Evolutionary conservation across 1,140 invertebrate species (phyloP), one percentile per base, ranked within the genome.

Genomic region (Drosophila tani): DNA sequence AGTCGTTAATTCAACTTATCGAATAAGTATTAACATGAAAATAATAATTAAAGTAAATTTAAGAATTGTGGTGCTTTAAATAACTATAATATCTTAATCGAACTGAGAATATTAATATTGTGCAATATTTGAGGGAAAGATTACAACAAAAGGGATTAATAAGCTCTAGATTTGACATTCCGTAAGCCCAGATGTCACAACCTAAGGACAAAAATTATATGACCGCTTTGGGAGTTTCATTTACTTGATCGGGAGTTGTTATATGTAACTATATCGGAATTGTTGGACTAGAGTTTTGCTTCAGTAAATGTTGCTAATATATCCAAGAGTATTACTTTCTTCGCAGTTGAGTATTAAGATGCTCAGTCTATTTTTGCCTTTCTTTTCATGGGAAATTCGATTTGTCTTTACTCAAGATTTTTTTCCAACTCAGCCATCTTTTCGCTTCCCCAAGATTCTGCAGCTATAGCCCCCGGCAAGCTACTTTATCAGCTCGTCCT

Each of bases 401-500:
- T 81, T 85, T 85, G 82, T 85, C 68, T 70, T 64, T 45, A 29
- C 43, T 55, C 32, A 17, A 45, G 49, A 66, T 77, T 79, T 55
- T 55, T 64, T 40, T 40, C 15, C 41, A 19, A 43, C 41, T 35
- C 38, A 32, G 17, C 24, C 45, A 17, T 8, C 40, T n/a, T 9
- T 29, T 29, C 57, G 43, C 49, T 38, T 47, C 11, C 41, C 15
- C 43, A 12, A 5, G 32, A 38, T 9, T 21, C 41, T 45, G 49
- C 32, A 40, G 47, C 17, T 41, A 14, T 40, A 11, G 74, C 67
- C 84, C 69, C 73, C 69, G 69, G 79, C 80, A 73, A 88, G 79
- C 84, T 84, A 79, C 81, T 88, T 81, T 90, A 75, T 84, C 75
- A 82, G 79, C 78, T 66, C 71, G 51, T 73, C 59, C 66, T 75